Base-by-base conservation (phyloP, 2,113 vertebrate genomes). In the Cyanoderma ruficeps region DNA sequence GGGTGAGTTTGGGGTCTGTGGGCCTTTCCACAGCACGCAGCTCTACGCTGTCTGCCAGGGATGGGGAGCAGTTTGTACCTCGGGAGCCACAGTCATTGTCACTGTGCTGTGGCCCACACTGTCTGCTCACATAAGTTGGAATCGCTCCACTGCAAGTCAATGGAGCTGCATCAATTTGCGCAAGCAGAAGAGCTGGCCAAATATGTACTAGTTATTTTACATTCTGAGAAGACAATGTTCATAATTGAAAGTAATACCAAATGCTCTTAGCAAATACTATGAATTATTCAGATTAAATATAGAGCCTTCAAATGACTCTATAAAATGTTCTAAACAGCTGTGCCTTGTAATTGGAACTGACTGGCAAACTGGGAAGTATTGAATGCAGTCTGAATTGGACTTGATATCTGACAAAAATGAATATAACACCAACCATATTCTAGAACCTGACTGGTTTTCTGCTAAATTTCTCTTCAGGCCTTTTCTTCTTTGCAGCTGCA, bases 201-300 rank as follows among this genome's bases (percentile, higher is more conserved):
- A 75, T 91, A 69, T 77, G 50, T 89, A 91, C 93, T 83, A 82
- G 92, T 96, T 85, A 93, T 79, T 93, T 90, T 94, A 87, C 88
- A 93, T 89, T 95, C 55, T 90, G 75, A 82, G 88, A 93, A 96
- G 90, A 96, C 94, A 93, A 83, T 94, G 92, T 90, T 96, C 91
- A 71, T 96, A 97, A 97, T 94, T 97, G 95, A 96, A 96, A 97
- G 91, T 93, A 96, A 97, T 96, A 91, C 86, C 89, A 94, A 97
- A 96, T 90, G 90, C 88, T 94, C 72, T 68, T 67, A 93, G 64
- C 31, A 90, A 94, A 97, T 89, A 94, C 80, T 91, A 91, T 87
- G 90, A 94, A 95, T 95, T 92, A 96, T 93, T 96, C 96, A 96
- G 72, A 95, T 96, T 96, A 96, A 97, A 96, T 92, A 87, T 91